Percentiles rank a stretch among this genome's conserved stretches.
Evolutionary conservation across 2,797 vertebrate species (phyloP).

Genomic region (Lithobates sylvaticus): DNA sequence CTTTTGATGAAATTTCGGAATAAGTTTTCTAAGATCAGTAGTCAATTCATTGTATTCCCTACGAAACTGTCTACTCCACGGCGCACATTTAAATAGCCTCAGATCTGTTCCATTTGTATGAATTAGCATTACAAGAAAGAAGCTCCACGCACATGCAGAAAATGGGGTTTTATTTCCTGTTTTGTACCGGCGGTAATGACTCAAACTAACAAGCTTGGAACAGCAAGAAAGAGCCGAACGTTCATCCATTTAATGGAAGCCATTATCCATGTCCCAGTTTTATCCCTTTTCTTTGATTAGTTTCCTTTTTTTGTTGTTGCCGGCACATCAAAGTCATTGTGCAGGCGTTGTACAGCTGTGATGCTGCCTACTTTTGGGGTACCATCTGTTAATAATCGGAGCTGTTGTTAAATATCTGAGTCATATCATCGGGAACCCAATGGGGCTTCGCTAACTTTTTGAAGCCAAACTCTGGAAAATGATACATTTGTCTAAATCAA

Average conservation of each 20-base stretch:
- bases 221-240: slow-evolving; percentile 5
- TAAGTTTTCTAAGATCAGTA: background rate
- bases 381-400: background rate
- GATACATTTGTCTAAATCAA: too few relatives aligned
- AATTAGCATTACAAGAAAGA: slow-evolving; percentile 5
- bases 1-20: background rate
- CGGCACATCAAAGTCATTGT: background rate
- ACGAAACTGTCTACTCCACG: background rate
- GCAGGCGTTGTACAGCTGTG: background rate
- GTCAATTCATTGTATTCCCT: background rate
- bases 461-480: too few relatives aligned
- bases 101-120: slow-evolving; percentile 4
- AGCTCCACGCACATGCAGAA: background rate
- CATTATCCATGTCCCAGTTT: slow-evolving; percentile 25
- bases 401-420: background rate
- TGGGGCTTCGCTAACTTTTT: too few relatives aligned
- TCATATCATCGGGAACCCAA: background rate
- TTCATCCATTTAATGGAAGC: slow-evolving; percentile 34
- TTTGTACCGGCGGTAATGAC: slow-evolving; percentile 1
- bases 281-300: background rate
- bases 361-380: background rate
- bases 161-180: background rate
- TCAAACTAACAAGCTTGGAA: slow-evolving; percentile 18
- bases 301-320: background rate
- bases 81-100: slow-evolving; percentile 12